phyloP scores from a whole-genome alignment of 2,113 vertebrate genomes.

The Coptodon bakossiorum region DNA sequence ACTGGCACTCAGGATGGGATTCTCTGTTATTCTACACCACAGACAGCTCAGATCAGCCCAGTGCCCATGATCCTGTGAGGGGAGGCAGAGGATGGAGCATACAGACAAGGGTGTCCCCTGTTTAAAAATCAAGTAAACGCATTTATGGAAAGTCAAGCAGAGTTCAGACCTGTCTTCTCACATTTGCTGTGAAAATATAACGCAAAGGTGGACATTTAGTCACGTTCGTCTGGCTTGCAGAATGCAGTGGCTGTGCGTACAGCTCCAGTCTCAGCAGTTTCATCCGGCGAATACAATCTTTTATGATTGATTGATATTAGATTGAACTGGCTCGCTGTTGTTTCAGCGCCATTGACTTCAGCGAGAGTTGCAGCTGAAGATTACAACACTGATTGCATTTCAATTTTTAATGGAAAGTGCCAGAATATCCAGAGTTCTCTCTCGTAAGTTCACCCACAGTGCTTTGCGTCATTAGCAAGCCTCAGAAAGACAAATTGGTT shows the following conservation, averaged over 20 bases:
- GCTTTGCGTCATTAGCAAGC: slow-evolving; percentile 69
- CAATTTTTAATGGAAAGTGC: slow-evolving; percentile 66
- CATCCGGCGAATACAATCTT: slow-evolving; percentile 20
- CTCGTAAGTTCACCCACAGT: slow-evolving; percentile 44
- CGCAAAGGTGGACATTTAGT: background rate
- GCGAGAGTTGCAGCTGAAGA: slow-evolving; percentile 42
- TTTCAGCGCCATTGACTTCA: slow-evolving; percentile 57
- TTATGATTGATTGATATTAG: slow-evolving; percentile 60
- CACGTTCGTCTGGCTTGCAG: background rate
- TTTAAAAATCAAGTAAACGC: background rate
- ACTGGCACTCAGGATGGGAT: background rate
- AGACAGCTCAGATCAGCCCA: background rate
- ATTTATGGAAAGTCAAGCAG: slow-evolving; percentile 1
- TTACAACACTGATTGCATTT: slow-evolving; percentile 65
- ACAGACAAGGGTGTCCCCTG: background rate
- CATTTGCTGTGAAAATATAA: background rate
- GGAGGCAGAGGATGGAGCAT: background rate
- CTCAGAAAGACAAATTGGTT: slow-evolving; percentile 73
- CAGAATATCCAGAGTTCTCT: slow-evolving; percentile 48
- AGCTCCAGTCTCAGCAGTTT: slow-evolving; percentile 31
- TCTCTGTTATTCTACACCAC: slow-evolving; percentile 15
- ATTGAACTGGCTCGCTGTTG: slow-evolving; percentile 58
- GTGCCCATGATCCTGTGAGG: background rate
- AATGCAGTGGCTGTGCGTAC: background rate
- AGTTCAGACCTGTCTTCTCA: background rate